phyloP scores from a whole-genome alignment of 2,797 vertebrate species.

The Distichodus sexfasciatus region DNA sequence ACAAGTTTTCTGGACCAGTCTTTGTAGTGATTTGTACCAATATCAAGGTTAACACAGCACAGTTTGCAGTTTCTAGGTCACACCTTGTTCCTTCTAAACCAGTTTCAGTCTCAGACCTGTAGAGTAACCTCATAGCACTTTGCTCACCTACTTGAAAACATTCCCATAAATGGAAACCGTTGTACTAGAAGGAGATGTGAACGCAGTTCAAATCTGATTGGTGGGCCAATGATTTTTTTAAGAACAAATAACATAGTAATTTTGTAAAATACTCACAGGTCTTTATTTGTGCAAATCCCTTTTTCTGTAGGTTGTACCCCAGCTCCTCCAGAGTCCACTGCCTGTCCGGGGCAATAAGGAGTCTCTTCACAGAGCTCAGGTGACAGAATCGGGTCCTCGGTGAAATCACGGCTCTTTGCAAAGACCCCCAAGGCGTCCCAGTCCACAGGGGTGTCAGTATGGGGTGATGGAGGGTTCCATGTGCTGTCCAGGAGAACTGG shows the following conservation, averaged over 20 bases:
- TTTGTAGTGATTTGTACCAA: background rate
- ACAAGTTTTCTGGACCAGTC: background rate
- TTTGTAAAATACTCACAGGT: too few species aligned
- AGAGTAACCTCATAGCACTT: background rate
- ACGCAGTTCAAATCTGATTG: background rate
- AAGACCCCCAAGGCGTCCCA: constrained; percentile 74
- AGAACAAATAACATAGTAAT: too few species aligned
- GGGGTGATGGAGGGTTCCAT: constrained; percentile 58
- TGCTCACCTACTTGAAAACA: background rate
- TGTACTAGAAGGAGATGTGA: background rate
- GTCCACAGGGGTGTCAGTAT: constrained; percentile 57
- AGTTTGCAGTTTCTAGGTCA: background rate
- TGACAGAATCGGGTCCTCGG: constrained; percentile 21
- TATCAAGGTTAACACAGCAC: background rate
- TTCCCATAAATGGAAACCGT: background rate
- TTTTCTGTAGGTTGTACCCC: too few species aligned
- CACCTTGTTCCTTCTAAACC: background rate
- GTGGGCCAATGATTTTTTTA: background rate
- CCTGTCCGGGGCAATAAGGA: background rate
- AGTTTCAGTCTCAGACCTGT: background rate
- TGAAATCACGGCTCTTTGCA: constrained; percentile 9
- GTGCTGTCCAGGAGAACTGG: constrained; percentile 19
- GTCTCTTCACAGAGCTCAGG: constrained; percentile 37
- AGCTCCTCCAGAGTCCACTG: background rate
- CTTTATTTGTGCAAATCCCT: too few species aligned